Percentiles rank a stretch among this genome's conserved stretches.
These are phyloP conservation scores for Aphelenchoides avenae DNA, from an alignment of 1,140 invertebrate species.

Conservation along the genomic window DNA sequence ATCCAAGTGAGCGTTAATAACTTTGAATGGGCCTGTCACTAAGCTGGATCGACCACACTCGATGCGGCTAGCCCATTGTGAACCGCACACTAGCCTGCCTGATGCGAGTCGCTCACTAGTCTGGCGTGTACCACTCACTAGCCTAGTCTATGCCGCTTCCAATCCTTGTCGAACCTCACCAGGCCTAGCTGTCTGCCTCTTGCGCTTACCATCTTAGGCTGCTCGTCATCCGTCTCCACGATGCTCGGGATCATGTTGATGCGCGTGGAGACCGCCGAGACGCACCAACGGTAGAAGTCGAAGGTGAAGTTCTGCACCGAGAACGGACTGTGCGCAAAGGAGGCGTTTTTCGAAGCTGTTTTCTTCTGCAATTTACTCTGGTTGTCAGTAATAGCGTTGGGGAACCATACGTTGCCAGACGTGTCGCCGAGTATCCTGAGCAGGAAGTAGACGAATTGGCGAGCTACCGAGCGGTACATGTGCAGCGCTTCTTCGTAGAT, in stretches of 20 bases:
- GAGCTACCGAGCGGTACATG: constrained; percentile 38
- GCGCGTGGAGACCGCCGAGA: constrained; percentile 37
- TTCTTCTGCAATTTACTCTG: neutral
- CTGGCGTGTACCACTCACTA: too few species aligned
- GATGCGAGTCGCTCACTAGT: too few species aligned
- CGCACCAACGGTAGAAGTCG: constrained; percentile 44
- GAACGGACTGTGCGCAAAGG: constrained; percentile 30
- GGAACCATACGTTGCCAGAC: neutral
- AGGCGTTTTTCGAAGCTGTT: neutral
- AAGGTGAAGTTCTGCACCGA: constrained; percentile 42
- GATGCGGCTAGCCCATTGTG: too few species aligned
- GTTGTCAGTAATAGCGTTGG: neutral
- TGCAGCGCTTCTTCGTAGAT: constrained; percentile 37
- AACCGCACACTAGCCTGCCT: too few species aligned
- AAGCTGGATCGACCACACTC: too few species aligned
- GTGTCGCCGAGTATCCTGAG: constrained; percentile 29
- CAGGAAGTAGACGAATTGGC: constrained; percentile 43
- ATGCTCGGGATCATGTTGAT: constrained; percentile 27
- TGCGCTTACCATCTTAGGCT: too few species aligned
- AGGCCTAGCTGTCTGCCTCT: too few species aligned
- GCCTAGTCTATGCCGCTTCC: too few species aligned
- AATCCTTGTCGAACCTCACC: too few species aligned
- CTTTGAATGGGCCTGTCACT: too few species aligned
- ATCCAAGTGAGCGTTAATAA: too few species aligned
- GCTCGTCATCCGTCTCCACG: too few species aligned